Evolutionary conservation across 2,797 vertebrate species (phyloP).

Genomic region (Paedocypris micromegethes): DNA sequence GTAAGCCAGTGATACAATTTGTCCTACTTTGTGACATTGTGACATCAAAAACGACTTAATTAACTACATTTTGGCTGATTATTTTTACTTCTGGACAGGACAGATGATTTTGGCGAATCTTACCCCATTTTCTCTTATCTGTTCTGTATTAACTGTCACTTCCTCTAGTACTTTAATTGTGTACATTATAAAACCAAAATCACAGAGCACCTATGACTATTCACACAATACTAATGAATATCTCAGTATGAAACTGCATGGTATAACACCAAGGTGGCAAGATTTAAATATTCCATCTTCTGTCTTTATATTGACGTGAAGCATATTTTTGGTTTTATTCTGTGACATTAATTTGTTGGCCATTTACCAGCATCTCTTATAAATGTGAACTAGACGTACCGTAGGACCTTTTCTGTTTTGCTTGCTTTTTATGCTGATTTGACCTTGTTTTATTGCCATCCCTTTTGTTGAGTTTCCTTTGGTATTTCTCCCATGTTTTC

Average conservation of each 20-base stretch:
- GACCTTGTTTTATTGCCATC: constrained; percentile 39
- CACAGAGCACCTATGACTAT: background rate
- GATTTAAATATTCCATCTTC: constrained; percentile 21
- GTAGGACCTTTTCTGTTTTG: constrained; percentile 29
- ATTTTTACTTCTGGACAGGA: too few species aligned
- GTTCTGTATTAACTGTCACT: constrained; percentile 21
- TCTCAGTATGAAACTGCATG: constrained; percentile 19
- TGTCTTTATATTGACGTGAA: constrained; percentile 11
- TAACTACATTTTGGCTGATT: too few species aligned
- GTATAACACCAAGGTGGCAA: constrained; percentile 14
- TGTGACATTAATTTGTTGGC: constrained; percentile 25
- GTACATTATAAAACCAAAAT: constrained; percentile 12
- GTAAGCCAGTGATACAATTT: too few species aligned
- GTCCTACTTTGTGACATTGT: too few species aligned
- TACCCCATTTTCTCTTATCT: constrained; percentile 3
- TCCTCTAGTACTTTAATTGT: constrained; percentile 15
- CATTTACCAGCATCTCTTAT: constrained; percentile 18
- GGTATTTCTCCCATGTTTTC: constrained; percentile 49
- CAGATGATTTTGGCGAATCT: background rate
- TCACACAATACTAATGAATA: constrained; percentile 6
- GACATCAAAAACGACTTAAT: too few species aligned
- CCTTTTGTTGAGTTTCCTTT: constrained; percentile 45
- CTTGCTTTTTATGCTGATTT: constrained; percentile 30
- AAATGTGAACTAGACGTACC: constrained; percentile 12
- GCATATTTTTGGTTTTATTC: constrained; percentile 22